Percentiles rank a stretch among this genome's conserved stretches.
phyloP scores from a whole-genome alignment of 2,797 vertebrate genomes.

The Coregonus suidteri region DNA sequence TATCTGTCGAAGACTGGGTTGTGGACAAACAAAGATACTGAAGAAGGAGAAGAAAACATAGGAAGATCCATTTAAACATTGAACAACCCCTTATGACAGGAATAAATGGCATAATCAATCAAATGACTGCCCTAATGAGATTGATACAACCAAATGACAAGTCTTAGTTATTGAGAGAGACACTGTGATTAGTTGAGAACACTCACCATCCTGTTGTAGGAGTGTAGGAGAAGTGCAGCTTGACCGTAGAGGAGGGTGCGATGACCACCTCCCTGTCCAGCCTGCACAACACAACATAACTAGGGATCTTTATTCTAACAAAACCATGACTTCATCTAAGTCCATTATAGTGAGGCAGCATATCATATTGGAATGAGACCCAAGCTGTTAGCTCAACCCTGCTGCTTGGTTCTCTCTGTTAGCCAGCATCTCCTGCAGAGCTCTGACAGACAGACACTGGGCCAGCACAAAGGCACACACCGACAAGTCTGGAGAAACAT shows the following conservation, averaged over 20 bases:
- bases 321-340: no score
- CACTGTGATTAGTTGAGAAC: background rate
- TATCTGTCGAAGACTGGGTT: constrained; percentile 88
- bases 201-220: constrained; percentile 89
- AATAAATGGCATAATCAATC: background rate
- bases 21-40: constrained; percentile 89
- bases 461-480: constrained; percentile 74
- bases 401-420: constrained; percentile 52
- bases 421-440: constrained; percentile 76
- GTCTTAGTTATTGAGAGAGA: background rate
- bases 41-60: background rate
- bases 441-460: constrained; percentile 77
- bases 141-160: background rate
- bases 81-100: background rate
- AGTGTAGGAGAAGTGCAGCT: constrained; percentile 88
- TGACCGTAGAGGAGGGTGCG: constrained; percentile 93
- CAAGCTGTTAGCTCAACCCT: constrained; percentile 52
- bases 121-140: background rate
- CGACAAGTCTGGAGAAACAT: constrained; percentile 77
- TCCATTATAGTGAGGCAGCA: background rate
- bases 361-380: background rate
- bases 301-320: background rate
- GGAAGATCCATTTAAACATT: background rate
- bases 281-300: constrained; percentile 62
- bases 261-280: constrained; percentile 81